A percentile compares a stretch with the other conserved stretches of the same genome.
These are phyloP conservation scores for Catocala fraxini DNA, from an alignment of 2,888 invertebrate species.

Conservation along the genomic window DNA sequence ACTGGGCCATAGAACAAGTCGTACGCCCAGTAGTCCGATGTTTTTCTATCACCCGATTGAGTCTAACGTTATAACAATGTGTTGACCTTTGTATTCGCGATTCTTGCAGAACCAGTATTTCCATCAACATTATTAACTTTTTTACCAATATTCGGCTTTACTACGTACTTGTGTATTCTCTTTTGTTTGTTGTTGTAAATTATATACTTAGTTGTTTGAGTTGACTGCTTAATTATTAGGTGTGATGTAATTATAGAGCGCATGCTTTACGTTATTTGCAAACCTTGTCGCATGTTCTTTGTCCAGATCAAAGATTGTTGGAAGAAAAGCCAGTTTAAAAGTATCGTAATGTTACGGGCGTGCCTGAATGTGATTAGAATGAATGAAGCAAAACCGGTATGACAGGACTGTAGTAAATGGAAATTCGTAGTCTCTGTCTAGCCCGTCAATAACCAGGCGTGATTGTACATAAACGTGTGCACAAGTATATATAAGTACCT, in stretches of 20 bases:
- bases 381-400: no score
- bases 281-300: no score
- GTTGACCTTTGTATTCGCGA: slow-evolving; percentile 46
- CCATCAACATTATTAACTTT: slow-evolving; percentile 26
- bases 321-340: no score
- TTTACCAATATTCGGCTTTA: slow-evolving; percentile 19
- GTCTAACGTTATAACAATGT: slow-evolving; percentile 41
- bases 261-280: no score
- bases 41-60: slow-evolving; percentile 44
- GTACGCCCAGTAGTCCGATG: slow-evolving; percentile 27
- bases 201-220: background rate
- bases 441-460: no score
- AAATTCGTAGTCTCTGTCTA: no score
- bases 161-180: slow-evolving; percentile 3
- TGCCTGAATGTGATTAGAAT: no score
- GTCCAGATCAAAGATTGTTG: no score
- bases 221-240: background rate
- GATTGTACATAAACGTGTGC: no score
- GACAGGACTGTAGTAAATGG: no score
- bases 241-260: no score
- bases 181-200: slow-evolving; percentile 11
- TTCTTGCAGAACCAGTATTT: slow-evolving; percentile 40
- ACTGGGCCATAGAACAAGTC: slow-evolving; percentile 36
- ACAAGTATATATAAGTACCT: background rate
- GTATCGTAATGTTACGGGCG: no score